These are phyloP conservation scores for Pachliopta kotzebuea DNA, from an alignment of 2,888 invertebrate genomes.

Conservation along the genomic window DNA sequence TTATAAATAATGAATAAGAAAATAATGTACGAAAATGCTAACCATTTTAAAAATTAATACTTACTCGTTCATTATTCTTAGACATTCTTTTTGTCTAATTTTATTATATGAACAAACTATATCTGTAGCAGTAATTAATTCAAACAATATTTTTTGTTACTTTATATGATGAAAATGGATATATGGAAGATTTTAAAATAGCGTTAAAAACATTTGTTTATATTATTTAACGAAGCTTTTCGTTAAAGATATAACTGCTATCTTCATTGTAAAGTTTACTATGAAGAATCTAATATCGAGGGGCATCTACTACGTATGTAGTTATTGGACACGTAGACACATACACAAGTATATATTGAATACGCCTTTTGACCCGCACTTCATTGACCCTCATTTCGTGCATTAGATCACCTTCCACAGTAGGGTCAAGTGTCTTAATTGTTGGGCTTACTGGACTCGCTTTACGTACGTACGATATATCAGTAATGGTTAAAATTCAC, in stretches of 20 bases:
- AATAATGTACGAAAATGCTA: no score
- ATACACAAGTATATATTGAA: conserved; percentile 32
- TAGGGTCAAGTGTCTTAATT: conserved; percentile 70
- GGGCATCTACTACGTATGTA: conserved; percentile 8
- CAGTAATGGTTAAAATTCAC: neutral
- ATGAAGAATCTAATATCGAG: conserved; percentile 20
- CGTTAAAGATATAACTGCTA: neutral
- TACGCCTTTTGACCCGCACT: conserved; percentile 47
- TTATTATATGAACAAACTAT: no score
- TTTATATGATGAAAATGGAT: no score
- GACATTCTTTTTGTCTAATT: no score
- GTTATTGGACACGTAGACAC: conserved; percentile 11
- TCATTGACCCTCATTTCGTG: conserved; percentile 49
- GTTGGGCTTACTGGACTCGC: conserved; percentile 40
- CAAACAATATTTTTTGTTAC: no score
- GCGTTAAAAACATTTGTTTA: neutral
- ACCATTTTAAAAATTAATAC: no score
- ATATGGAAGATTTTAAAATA: no score
- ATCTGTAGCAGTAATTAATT: no score
- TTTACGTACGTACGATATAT: conserved; percentile 32
- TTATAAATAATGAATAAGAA: neutral
- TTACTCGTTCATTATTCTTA: no score
- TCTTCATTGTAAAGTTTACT: neutral
- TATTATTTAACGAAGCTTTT: neutral
- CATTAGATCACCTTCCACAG: conserved; percentile 48